Percentiles rank a stretch among this genome's conserved stretches.
phyloP scores from a whole-genome alignment of 2,888 invertebrate species.

The Habrosyne pyritoides region DNA sequence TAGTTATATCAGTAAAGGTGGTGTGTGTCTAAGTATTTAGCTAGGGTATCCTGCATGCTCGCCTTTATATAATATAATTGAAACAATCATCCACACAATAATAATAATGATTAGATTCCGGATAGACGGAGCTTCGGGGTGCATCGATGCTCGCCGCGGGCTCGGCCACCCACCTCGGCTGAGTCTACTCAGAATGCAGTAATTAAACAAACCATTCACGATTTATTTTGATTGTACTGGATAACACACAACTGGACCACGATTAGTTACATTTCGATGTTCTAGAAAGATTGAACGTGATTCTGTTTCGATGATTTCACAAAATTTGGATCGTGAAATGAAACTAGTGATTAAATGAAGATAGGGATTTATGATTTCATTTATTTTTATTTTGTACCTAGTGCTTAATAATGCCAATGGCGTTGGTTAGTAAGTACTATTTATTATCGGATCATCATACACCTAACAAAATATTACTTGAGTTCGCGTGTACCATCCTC shows the following conservation, averaged over 20 bases:
- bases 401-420: no score
- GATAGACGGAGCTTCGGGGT: conserved; percentile 38
- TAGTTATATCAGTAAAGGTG: no score
- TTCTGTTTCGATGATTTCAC: conserved; percentile 21
- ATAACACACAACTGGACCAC: conserved; percentile 49
- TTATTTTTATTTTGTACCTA: not conserved
- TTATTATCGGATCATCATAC: not conserved
- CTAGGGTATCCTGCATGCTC: conserved; percentile 37
- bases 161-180: conserved; percentile 63
- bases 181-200: conserved; percentile 51
- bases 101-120: conserved; percentile 62
- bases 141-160: conserved; percentile 42
- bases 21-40: no score
- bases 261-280: conserved; percentile 40
- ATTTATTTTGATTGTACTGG: conserved; percentile 62
- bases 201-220: conserved; percentile 62
- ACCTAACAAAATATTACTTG: no score
- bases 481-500: no score
- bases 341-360: no score
- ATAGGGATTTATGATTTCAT: not conserved
- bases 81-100: conserved; percentile 50
- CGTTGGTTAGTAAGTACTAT: no score
- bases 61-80: conserved; percentile 49
- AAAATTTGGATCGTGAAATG: conserved; percentile 2
- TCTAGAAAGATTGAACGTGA: conserved; percentile 40